phyloP scores from a whole-genome alignment of 2,888 invertebrate species.

The Parthenolecanium corni region DNA sequence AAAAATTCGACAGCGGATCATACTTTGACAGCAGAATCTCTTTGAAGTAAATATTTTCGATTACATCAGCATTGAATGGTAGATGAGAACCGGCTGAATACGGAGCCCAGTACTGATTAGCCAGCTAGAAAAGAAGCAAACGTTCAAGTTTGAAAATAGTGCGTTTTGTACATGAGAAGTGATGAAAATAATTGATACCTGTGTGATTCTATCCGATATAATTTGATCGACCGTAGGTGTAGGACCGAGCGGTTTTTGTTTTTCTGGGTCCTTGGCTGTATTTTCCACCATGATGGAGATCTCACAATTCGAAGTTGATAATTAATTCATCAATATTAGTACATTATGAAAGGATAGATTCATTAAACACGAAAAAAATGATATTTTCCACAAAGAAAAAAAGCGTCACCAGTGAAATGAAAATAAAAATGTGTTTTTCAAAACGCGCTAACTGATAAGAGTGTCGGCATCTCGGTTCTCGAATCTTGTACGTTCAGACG shows the following conservation, averaged over 20 bases:
- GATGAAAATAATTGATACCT: slow-evolving; percentile 47
- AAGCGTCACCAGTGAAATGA: no score
- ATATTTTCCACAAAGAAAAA: no score
- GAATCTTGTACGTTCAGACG: no score
- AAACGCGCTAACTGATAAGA: no score
- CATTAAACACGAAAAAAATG: no score
- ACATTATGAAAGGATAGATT: no score
- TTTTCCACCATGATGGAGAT: neutral
- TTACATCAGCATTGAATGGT: slow-evolving; percentile 62
- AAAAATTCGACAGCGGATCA: slow-evolving; percentile 35
- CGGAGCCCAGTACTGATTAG: slow-evolving; percentile 86
- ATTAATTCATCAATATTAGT: no score
- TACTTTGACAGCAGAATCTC: slow-evolving; percentile 76
- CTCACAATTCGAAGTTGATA: no score
- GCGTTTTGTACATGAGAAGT: neutral
- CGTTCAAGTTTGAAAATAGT: neutral
- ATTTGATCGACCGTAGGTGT: slow-evolving; percentile 79
- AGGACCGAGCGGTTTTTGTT: slow-evolving; percentile 6
- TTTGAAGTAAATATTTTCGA: slow-evolving; percentile 77
- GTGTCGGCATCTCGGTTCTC: no score
- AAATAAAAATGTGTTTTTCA: no score
- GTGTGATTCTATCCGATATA: slow-evolving; percentile 77
- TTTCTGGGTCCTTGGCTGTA: neutral
- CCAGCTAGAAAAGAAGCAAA: slow-evolving; percentile 51
- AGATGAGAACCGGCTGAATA: slow-evolving; percentile 60